Conservation (phyloP, 1,140 invertebrate genomes). For the Drosophila nikananu region DNA sequence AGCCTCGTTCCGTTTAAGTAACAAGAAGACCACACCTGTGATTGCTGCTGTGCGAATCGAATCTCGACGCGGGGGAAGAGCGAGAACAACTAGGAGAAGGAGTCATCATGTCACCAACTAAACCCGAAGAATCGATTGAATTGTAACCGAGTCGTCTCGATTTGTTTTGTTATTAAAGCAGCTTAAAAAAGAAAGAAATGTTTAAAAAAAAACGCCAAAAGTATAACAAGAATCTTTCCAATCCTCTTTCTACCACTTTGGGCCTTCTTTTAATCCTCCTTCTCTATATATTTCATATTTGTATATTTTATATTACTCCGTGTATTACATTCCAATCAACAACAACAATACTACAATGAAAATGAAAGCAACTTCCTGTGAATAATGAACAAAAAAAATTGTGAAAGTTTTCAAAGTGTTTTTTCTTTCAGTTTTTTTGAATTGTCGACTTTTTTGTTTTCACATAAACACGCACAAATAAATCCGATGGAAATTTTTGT, state of each 20-base stretch:
- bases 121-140: constrained; percentile 36
- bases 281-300: constrained; percentile 40
- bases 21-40: constrained; percentile 88
- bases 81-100: constrained; percentile 45
- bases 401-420: constrained; percentile 33
- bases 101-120: constrained; percentile 36
- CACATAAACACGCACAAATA: constrained; percentile 56
- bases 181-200: constrained; percentile 35
- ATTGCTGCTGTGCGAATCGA: constrained; percentile 86
- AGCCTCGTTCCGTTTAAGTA: constrained; percentile 88
- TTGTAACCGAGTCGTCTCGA: constrained; percentile 69
- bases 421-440: constrained; percentile 50
- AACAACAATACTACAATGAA: constrained; percentile 17
- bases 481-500: constrained; percentile 78
- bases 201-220: constrained; percentile 47
- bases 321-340: constrained; percentile 44
- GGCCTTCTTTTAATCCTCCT: constrained; percentile 25
- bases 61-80: constrained; percentile 55
- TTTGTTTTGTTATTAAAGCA: constrained; percentile 72
- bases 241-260: constrained; percentile 6
- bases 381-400: constrained; percentile 35
- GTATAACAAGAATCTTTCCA: constrained; percentile 32
- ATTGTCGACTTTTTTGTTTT: constrained; percentile 65
- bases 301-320: constrained; percentile 44
- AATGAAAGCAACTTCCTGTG: constrained; percentile 16